phyloP scores from a whole-genome alignment of 2,797 vertebrate genomes.

The Hippopotamyrus pictus region DNA sequence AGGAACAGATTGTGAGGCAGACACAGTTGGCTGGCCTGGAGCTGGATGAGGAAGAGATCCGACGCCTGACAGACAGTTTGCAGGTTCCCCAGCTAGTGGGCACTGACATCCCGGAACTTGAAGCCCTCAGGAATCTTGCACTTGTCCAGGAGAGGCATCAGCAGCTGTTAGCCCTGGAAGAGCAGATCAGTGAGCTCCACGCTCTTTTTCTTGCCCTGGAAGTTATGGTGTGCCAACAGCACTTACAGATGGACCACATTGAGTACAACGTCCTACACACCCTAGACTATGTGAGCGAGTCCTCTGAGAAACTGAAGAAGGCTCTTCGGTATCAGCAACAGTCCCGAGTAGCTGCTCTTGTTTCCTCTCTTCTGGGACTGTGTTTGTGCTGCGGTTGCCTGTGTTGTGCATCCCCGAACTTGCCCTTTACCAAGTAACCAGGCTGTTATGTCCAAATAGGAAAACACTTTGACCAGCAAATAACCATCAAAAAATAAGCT shows the following conservation, averaged over 20 bases:
- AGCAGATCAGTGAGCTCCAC: constrained; percentile 46
- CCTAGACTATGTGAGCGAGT: constrained; percentile 43
- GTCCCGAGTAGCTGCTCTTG: constrained; percentile 36
- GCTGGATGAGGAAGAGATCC: constrained; percentile 40
- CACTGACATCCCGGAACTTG: constrained; percentile 43
- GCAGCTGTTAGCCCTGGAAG: constrained; percentile 54
- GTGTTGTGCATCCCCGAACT: constrained; percentile 23
- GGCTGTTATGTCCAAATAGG: background rate
- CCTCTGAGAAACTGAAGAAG: constrained; percentile 45
- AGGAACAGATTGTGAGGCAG: constrained; percentile 51
- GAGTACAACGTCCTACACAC: constrained; percentile 48
- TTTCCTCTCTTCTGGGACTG: constrained; percentile 32
- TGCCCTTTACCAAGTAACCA: constrained; percentile 22
- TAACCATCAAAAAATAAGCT: background rate
- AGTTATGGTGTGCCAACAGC: constrained; percentile 44
- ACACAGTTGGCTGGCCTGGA: constrained; percentile 47
- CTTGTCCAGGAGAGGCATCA: constrained; percentile 41
- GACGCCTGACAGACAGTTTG: constrained; percentile 37
- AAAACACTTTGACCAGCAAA: background rate
- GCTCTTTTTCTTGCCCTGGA: constrained; percentile 50
- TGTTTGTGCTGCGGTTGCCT: constrained; percentile 51
- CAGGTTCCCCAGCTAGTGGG: constrained; percentile 44
- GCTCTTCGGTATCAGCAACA: constrained; percentile 43
- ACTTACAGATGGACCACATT: constrained; percentile 46
- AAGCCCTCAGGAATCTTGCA: constrained; percentile 41